These are phyloP conservation scores for Gastracanthus pulcherrimus DNA, from an alignment of 2,888 invertebrate genomes.

Conservation along the genomic window DNA sequence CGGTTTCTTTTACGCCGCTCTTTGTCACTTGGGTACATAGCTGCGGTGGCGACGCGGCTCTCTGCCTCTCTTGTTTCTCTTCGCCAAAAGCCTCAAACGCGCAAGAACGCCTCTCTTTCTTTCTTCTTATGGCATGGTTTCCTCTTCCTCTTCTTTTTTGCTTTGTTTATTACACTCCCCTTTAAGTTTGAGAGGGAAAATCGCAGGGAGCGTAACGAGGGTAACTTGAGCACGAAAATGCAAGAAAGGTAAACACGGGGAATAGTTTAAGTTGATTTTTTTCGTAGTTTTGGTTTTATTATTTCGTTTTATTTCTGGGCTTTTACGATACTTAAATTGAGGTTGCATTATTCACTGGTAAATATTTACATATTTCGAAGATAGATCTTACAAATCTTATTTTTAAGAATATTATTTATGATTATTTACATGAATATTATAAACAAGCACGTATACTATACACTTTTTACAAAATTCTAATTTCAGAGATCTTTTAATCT, in stretches of 20 bases:
- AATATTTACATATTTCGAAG: no score
- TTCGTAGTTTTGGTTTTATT: neutral
- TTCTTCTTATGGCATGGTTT: neutral
- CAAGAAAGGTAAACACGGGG: conserved; percentile 14
- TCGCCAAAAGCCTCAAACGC: neutral
- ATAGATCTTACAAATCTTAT: no score
- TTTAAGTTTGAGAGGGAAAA: conserved; percentile 5
- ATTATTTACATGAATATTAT: no score
- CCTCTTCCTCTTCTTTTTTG: neutral
- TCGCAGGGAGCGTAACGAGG: conserved; percentile 6
- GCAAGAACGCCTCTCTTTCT: neutral
- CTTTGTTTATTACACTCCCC: conserved; percentile 35
- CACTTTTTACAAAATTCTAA: no score
- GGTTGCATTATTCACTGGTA: no score
- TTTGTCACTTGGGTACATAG: neutral
- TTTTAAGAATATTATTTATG: no score
- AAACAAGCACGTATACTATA: no score
- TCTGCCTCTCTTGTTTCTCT: neutral
- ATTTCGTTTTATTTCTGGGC: neutral
- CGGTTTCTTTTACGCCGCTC: conserved; percentile 18
- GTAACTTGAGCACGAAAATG: conserved; percentile 17
- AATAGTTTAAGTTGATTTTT: neutral
- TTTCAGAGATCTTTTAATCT: no score
- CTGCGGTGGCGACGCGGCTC: neutral
- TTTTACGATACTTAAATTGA: no score